A percentile compares a stretch with the other conserved stretches of the same genome.
These are phyloP conservation scores for Epinotia nisella DNA, from an alignment of 2,888 invertebrate species.

Conservation along the genomic window DNA sequence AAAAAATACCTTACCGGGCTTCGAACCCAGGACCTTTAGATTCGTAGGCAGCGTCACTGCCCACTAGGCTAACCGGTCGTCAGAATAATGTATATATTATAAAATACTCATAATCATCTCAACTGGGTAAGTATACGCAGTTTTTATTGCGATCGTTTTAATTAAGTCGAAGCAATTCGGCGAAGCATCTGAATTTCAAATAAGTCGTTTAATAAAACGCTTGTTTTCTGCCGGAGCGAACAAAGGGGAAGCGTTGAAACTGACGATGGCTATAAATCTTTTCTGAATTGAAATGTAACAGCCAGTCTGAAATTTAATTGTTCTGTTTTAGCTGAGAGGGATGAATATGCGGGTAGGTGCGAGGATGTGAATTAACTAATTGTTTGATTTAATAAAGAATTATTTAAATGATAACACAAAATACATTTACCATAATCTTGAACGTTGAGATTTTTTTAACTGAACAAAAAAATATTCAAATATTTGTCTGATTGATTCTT, in stretches of 20 bases:
- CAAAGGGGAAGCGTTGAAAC: conserved; percentile 44
- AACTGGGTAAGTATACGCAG: too few relatives aligned
- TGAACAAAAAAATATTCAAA: too few relatives aligned
- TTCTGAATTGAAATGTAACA: conserved; percentile 45
- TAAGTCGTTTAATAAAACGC: conserved; percentile 46
- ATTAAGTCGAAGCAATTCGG: conserved; percentile 45
- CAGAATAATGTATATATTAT: too few relatives aligned
- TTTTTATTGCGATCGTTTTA: conserved; percentile 39
- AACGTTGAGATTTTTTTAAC: too few relatives aligned
- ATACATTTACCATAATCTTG: too few relatives aligned
- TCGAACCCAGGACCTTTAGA: too few relatives aligned
- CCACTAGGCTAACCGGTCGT: too few relatives aligned
- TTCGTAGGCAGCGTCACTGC: too few relatives aligned
- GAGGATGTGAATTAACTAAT: conserved; percentile 16
- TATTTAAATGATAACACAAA: too few relatives aligned
- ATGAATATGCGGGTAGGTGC: conserved; percentile 18
- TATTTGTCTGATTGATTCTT: too few relatives aligned
- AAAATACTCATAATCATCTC: too few relatives aligned
- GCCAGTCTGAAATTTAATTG: conserved; percentile 44
- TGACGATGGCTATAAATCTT: conserved; percentile 43
- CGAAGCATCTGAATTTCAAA: conserved; percentile 46
- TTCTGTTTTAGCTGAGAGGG: conserved; percentile 28
- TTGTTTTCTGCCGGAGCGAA: conserved; percentile 44
- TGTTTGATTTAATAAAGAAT: background rate
- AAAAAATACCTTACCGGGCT: too few relatives aligned